Evolutionary conservation across 2,888 invertebrate species (phyloP), one percentile per base, ranked within the genome.

Genomic region (Athalia circularis): DNA sequence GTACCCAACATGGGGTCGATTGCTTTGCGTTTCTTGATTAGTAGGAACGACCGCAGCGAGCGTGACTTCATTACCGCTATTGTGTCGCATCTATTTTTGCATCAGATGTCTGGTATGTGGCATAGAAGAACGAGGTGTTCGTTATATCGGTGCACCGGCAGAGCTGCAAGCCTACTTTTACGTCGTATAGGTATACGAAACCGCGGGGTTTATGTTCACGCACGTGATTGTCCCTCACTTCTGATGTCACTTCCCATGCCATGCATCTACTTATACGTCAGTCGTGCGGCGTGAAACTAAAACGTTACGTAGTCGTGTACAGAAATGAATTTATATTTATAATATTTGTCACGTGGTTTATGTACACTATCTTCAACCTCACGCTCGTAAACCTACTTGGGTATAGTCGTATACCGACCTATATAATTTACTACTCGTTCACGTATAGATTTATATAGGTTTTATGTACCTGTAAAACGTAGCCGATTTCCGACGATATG

Each of bases 11-110:
- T 8, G 48, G 45, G 57, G 47, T 9, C 59, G 72, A 72, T 72
- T 57, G 52, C 72, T 72, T 59, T 5, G 47, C 72, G 72, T 57
- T 59, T 47, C 13, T 57, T 72, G 72, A 72, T 72, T 57, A 72
- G 57, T 47, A 57, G 72, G 72, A 59, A 59, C 52, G 72, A 72
- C 59, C 59, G 47, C 59, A 59, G 59, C 57, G 45, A 72, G 57
- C 72, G 59, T 72, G 72, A 72, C 72, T 72, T 72, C 72, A 57
- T 72, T 72, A 72, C 72, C 72, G 15, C 72, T 72, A 72, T 72
- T 72, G 72, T 72, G 57, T 72, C 72, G 72, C 52, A 45, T 72
- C 72, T 72, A 72, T 72, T 72, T 72, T 72, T 59, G 47, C 72
- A 59, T 47, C 57, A 13, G 13, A 13, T 47, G 11, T 48, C 29